Evolutionary conservation across 2,888 invertebrate species (phyloP).

Genomic region (Chrysotoxum bicinctum): DNA sequence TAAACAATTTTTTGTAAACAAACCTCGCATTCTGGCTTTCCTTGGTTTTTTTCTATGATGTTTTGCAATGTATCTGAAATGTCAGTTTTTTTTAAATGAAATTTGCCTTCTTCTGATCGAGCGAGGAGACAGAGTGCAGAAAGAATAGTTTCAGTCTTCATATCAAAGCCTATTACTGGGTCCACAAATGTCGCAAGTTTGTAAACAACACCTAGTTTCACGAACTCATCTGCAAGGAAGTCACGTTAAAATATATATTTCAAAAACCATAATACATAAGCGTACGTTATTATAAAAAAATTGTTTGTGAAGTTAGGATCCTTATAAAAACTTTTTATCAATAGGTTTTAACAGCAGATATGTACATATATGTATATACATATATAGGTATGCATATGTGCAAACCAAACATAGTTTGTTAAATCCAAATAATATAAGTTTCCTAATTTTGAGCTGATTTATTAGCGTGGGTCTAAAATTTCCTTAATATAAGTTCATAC

Average conservation of each 20-base stretch:
- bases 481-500: too few relatives aligned
- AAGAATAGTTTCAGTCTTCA: slow-evolving; percentile 74
- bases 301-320: too few relatives aligned
- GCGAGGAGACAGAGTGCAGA: slow-evolving; percentile 73
- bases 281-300: too few relatives aligned
- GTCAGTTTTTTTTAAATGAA: slow-evolving; percentile 16
- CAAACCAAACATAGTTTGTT: too few relatives aligned
- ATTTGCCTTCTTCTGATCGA: slow-evolving; percentile 59
- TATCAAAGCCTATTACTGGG: slow-evolving; percentile 69
- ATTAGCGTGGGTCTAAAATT: too few relatives aligned
- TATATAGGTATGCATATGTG: too few relatives aligned
- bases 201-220: slow-evolving; percentile 72
- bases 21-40: slow-evolving; percentile 74
- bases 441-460: too few relatives aligned
- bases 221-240: slow-evolving; percentile 72
- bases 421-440: too few relatives aligned
- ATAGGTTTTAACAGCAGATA: too few relatives aligned
- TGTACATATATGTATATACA: too few relatives aligned
- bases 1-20: not conserved
- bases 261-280: not conserved
- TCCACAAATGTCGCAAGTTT: slow-evolving; percentile 69
- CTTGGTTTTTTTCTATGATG: slow-evolving; percentile 39
- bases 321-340: too few relatives aligned
- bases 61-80: slow-evolving; percentile 42
- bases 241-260: not conserved